Base-by-base conservation (phyloP, 2,888 invertebrate genomes). In the Eulithis testata region DNA sequence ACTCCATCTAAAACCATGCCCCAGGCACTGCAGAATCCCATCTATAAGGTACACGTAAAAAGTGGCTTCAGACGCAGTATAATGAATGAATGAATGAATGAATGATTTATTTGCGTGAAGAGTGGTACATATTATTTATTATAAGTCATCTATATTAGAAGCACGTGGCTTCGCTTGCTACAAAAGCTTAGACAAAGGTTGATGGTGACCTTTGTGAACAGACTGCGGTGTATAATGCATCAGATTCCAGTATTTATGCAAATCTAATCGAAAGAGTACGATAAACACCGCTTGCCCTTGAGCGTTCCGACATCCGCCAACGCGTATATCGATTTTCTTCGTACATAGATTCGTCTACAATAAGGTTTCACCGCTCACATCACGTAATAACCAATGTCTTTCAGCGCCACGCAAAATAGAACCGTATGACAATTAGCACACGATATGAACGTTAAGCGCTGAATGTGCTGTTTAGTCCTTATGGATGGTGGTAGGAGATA, bases 241-340 rank as follows among this genome's bases (percentile, higher is more conserved):
- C 63, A 43, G 12, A 11, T 51, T 50, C 58, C 49, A 12, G 36
- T 37, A 60, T 47, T 36, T 67, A 72, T 73, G 72, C 75, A 75
- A 76, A 81, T 74, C 72, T 73, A 76, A 75, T 74, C 69, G 70
- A 71, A 72, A 71, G 70, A 79, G 78, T 75, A 74, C 71, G 77
- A 79, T 78, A 82, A 83, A 81, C 79, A 81, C 66, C 61, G 62
- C 70, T 63, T 77, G 86, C 82, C 91, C 90, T 91, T 90, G 90
- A 85, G 80, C 73, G 69, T 71, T 50, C 68, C 71, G 78, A 80
- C 80, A 89, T 89, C 88, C 89, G 86, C 86, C 86, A 84, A 86
- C 89, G 85, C 85, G 78, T 47, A 75, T 90, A 91, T 91, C 89
- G 90, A 91, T 90, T 90, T 89, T 88, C 81, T 80, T 86, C 87